phyloP scores from a whole-genome alignment of 2,797 vertebrate species.

The Sebastes itinus region DNA sequence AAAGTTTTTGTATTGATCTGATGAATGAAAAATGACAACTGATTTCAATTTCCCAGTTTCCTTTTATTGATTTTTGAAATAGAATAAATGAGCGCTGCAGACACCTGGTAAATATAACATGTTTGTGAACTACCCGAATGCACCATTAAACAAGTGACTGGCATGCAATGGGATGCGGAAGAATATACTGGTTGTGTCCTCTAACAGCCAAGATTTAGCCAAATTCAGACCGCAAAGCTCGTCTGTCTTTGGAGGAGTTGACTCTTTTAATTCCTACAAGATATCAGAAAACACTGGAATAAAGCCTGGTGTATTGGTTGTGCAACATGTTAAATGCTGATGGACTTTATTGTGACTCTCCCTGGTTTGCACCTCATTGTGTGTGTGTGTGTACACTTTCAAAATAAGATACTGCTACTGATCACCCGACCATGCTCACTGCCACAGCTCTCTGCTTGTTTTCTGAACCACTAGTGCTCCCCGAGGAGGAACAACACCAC shows the following conservation, averaged over 20 bases:
- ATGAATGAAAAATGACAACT: background rate
- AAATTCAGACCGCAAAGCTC: background rate
- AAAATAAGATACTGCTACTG: background rate
- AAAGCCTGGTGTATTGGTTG: background rate
- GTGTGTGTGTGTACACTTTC: background rate
- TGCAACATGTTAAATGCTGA: background rate
- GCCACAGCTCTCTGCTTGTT: background rate
- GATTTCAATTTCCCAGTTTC: background rate
- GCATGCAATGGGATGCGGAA: background rate
- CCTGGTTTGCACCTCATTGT: background rate
- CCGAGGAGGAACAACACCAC: slow-evolving; percentile 1
- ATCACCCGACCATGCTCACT: background rate
- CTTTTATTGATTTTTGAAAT: background rate
- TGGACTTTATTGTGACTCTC: background rate
- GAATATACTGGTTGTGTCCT: background rate
- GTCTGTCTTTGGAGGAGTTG: no score
- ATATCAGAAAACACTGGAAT: background rate
- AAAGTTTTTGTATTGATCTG: background rate
- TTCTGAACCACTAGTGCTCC: background rate
- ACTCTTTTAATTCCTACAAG: background rate
- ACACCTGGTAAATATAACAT: background rate
- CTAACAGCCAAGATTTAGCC: background rate
- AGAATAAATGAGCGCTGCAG: background rate
- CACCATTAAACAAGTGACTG: background rate
- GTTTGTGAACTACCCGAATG: background rate